Conservation (phyloP, 2,113 vertebrate genomes). For the Centrocercus urophasianus region DNA sequence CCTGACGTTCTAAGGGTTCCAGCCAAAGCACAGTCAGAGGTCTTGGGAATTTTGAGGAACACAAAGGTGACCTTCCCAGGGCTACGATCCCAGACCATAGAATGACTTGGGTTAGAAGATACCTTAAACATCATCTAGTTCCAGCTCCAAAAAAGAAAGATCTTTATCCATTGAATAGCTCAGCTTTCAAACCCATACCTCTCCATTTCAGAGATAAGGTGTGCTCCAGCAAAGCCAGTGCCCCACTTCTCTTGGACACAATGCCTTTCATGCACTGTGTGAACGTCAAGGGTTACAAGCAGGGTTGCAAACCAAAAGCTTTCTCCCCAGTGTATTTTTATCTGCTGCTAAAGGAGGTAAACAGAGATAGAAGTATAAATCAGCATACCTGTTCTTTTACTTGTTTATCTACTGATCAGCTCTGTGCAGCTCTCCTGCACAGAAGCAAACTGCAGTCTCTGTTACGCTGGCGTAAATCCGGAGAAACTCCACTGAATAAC, state of each 20-base stretch:
- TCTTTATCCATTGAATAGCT: no score
- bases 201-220: no score
- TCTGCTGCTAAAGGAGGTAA: neutral
- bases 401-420: neutral
- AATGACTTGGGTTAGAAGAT: no score
- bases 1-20: neutral
- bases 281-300: neutral
- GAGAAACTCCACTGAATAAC: neutral
- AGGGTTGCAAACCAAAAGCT: neutral
- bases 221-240: neutral
- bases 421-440: neutral
- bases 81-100: neutral
- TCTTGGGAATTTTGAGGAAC: neutral
- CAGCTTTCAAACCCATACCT: no score
- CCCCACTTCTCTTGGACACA: neutral
- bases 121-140: no score
- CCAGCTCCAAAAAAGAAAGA: no score
- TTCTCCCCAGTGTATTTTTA: neutral
- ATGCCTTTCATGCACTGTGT: neutral
- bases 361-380: neutral
- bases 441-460: neutral
- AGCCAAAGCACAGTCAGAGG: neutral
- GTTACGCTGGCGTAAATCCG: neutral
- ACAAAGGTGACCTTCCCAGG: neutral
- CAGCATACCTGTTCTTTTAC: neutral